Base-by-base conservation (phyloP, 2,113 vertebrate species). In the Cyprinodon brontotheroides region DNA sequence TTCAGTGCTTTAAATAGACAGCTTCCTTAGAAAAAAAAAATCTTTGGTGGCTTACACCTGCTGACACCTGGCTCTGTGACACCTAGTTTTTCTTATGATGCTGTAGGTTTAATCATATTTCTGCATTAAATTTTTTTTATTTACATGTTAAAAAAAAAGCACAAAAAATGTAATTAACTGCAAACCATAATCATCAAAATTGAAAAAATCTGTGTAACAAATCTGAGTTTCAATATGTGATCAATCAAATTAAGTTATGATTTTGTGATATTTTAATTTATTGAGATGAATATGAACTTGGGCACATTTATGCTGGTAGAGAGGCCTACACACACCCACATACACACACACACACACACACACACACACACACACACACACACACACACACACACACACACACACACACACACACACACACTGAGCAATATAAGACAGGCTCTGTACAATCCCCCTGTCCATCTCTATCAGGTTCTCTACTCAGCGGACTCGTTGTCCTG, bases 381-480 rank as follows among this genome's bases (percentile, higher is more conserved):
- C 50, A 57, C 50, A 53, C 50, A n/a, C n/a, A n/a, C n/a, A 70
- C 82, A 70, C 79, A 69, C 50, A 38, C 64, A 61, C 53, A 70
- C 78, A 77, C 77, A 48, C 78, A 17, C 75, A 75, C 60, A 84
- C 77, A 86, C 75, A 77, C 77, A 82, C 85, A 86, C 91, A 90
- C 86, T 89, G 91, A 92, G 88, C 89, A 91, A 92, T 91, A 91
- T 83, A 84, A 90, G 89, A 91, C 88, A 91, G 86, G 87, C 81
- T 90, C 87, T 83, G 66, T 89, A 81, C 11, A n/a, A 85, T 89
- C 89, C 75, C 83, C 91, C 78, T 85, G 75, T 89, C 67, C 77
- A 80, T 84, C 82, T 85, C 75, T 89, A 91, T 93, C 93, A 93
- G 93, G 92, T 93, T 92, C 82, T 90, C 80, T 84, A 85, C 87